phyloP scores from a whole-genome alignment of 2,113 vertebrate genomes.

The Epinephelus lanceolatus region DNA sequence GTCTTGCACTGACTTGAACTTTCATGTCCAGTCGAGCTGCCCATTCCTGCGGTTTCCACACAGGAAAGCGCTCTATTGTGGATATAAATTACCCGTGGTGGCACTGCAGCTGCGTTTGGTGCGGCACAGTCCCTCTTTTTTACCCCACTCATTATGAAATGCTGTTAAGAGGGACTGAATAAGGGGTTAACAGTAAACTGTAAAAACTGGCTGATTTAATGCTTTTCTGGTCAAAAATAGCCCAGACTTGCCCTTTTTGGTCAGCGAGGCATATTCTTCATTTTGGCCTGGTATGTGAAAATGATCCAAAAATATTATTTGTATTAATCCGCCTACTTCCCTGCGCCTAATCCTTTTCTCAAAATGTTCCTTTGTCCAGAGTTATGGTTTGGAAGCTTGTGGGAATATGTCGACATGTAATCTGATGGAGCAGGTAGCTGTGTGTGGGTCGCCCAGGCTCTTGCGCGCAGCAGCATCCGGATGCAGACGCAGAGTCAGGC shows the following conservation, averaged over 20 bases:
- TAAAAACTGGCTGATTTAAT: conserved; percentile 21
- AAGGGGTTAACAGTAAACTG: conserved; percentile 5
- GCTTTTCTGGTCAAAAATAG: conserved; percentile 23
- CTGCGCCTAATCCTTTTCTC: not conserved
- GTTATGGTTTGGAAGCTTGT: not conserved
- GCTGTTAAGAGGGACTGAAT: conserved; percentile 1
- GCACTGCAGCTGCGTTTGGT: conserved; percentile 51
- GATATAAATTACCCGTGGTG: conserved; percentile 67
- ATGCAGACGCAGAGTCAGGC: not conserved
- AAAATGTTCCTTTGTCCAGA: not conserved
- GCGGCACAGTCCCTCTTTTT: not conserved
- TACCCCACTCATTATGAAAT: conserved; percentile 13
- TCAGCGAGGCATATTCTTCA: conserved; percentile 8
- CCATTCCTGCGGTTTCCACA: conserved; percentile 74
- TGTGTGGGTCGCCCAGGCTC: not conserved
- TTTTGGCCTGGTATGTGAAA: conserved; percentile 6
- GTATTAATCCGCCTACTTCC: conserved; percentile 27
- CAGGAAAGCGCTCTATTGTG: conserved; percentile 72
- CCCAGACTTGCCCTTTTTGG: not conserved
- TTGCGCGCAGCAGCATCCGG: conserved; percentile 1
- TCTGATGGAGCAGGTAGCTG: not conserved
- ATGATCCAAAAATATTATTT: conserved; percentile 43
- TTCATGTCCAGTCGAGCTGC: conserved; percentile 56
- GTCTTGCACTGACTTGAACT: conserved; percentile 58
- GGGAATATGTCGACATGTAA: too few relatives aligned